Conservation (phyloP, 2,888 invertebrate genomes). For the Entomobrya proxima region DNA sequence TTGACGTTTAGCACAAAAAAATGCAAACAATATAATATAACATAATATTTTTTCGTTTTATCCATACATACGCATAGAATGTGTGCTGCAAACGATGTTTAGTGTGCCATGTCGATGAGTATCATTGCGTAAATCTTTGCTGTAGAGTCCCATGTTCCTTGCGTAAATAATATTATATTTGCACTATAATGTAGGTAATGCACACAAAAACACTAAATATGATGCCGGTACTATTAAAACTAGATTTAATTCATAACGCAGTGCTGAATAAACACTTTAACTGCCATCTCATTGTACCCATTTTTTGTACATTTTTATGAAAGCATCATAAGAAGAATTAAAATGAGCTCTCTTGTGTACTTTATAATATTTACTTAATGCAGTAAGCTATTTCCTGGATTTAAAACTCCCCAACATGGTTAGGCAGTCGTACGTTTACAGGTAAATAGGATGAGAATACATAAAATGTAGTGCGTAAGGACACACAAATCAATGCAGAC, state of each 20-base stretch:
- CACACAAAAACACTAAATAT: conserved; percentile 4
- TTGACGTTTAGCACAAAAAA: not conserved
- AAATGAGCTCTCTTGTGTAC: not conserved
- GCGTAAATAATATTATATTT: conserved; percentile 45
- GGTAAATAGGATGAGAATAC: not conserved
- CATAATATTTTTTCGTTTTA: not conserved
- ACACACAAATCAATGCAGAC: not conserved
- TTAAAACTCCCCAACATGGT: not conserved
- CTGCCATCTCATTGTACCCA: not conserved
- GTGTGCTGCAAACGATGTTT: conserved; percentile 45
- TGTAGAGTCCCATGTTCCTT: conserved; percentile 38
- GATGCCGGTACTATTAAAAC: conserved; percentile 33
- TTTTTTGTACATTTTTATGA: not conserved
- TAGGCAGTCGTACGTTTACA: not conserved
- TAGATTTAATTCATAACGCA: not conserved
- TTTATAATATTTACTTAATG: not conserved
- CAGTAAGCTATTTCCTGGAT: conserved; percentile 44
- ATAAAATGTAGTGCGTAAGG: not conserved
- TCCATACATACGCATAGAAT: not conserved
- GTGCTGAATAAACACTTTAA: not conserved
- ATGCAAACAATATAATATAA: not conserved
- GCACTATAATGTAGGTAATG: not conserved
- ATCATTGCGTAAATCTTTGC: conserved; percentile 58
- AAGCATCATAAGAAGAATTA: conserved; percentile 6
- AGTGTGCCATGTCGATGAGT: conserved; percentile 54